Percentiles rank a stretch among this genome's conserved stretches.
Conservation (phyloP, 2,888 invertebrate species). For the Epirrita christyi region DNA sequence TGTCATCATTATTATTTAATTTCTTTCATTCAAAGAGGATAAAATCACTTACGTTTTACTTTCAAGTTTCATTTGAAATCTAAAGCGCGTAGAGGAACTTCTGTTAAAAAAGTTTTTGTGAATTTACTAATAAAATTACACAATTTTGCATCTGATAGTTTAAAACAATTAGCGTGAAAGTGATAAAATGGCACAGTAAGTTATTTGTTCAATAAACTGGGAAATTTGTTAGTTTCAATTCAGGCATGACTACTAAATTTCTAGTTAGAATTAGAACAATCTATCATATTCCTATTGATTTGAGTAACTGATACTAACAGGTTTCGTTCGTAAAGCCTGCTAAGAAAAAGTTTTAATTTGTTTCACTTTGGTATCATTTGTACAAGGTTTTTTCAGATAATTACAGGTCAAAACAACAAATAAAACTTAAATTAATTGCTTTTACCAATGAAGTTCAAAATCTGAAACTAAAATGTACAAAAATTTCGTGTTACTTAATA, state of each 20-base stretch:
- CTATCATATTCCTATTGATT: background rate
- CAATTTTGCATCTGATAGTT: no score
- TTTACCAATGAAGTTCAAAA: background rate
- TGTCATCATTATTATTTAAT: background rate
- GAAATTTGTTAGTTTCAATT: no score
- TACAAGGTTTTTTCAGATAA: no score
- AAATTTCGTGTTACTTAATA: background rate
- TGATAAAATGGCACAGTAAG: conserved; percentile 4
- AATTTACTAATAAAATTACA: no score
- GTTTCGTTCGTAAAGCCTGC: background rate
- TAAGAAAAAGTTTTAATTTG: background rate
- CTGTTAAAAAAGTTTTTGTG: background rate
- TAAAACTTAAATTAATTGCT: background rate
- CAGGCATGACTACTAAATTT: background rate
- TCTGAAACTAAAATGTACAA: background rate
- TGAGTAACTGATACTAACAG: background rate
- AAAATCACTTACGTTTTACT: no score
- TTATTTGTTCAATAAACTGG: background rate
- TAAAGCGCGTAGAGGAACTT: background rate
- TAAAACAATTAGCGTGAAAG: background rate
- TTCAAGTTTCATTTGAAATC: no score
- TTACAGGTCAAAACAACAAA: background rate
- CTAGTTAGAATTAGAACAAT: background rate
- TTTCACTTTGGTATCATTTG: no score
- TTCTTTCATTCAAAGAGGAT: no score